Base-by-base conservation (phyloP, 2,888 invertebrate species). In the Lamproptera curius region DNA sequence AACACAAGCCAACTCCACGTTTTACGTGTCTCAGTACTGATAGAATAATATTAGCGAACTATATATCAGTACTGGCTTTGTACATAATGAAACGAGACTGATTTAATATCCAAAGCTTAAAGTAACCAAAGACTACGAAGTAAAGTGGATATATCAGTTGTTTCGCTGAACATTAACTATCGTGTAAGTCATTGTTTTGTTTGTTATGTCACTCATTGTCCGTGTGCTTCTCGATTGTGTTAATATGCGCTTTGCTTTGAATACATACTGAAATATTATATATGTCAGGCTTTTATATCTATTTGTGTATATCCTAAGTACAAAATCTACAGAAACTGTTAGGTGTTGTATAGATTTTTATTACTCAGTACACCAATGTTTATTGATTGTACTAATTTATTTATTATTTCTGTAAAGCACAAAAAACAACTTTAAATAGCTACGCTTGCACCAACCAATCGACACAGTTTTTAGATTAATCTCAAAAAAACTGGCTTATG, bases 21-120 rank as follows among this genome's bases (percentile, higher is more conserved):
- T 90, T 90, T 90, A 90, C 83, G 90, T 90, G 74, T 89, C 89
- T 72, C 88, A 89, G 75, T 89, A 88, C 78, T 89, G 85, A 88
- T 70, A 70, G 61, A 67, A 68, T 66, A 65, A 65, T 63, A 59
- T 70, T 76, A 60, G 63, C 64, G 63, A 50, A 31, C 26, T 67
- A 65, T 65, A 65, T 64, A 70, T 72, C 69, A 54, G 56, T 71
- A 71, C 63, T 66, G 77, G 76, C 76, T 64, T 74, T 87, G 87
- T 86, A 86, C 69, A 87, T 86, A 75, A 76, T 74, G 80, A 83
- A 77, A 50, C 77, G 74, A 84, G 84, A 86, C 85, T 84, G 85
- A 83, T 68, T 71, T 71, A 62, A 70, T 83, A 80, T 79, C 84
- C 82, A 86, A 86, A 84, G 80, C 71, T 76, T 77, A 70, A 59